Conservation (phyloP, 2,113 vertebrate species). For the western clawed frog (Xenopus tropicalis) region DNA sequence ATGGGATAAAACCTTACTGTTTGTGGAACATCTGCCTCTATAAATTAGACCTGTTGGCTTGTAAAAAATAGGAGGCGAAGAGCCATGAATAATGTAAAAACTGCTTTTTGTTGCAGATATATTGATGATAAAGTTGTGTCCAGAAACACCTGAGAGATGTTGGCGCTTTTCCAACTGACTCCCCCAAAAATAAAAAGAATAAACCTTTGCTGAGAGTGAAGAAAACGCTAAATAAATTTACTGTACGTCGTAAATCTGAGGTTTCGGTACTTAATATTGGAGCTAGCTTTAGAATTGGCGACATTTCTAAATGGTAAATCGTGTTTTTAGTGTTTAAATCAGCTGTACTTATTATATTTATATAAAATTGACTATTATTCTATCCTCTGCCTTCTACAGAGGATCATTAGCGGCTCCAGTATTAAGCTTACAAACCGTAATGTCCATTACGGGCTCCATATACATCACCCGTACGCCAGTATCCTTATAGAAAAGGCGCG, state of each 20-base stretch:
- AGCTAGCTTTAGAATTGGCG: no score
- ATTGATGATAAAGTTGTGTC: background rate
- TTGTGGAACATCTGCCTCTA: background rate
- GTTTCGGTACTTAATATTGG: background rate
- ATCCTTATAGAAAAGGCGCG: no score
- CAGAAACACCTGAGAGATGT: background rate
- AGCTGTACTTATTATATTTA: no score
- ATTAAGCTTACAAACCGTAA: no score
- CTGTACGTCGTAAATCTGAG: background rate
- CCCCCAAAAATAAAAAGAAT: background rate
- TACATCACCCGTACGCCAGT: no score
- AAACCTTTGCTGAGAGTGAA: no score
- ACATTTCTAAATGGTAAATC: no score
- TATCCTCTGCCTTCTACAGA: no score
- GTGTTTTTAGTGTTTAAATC: no score
- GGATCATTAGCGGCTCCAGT: no score
- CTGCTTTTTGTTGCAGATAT: background rate
- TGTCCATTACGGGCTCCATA: no score
- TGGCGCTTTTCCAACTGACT: background rate
- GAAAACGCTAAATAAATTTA: background rate
- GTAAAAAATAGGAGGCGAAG: background rate
- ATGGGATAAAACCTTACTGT: background rate
- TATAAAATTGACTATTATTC: no score
- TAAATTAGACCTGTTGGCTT: background rate
- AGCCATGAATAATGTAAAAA: background rate